Evolutionary conservation across 2,888 invertebrate species (phyloP), one percentile per base, ranked within the genome.

Genomic region (Parnassius apollo): DNA sequence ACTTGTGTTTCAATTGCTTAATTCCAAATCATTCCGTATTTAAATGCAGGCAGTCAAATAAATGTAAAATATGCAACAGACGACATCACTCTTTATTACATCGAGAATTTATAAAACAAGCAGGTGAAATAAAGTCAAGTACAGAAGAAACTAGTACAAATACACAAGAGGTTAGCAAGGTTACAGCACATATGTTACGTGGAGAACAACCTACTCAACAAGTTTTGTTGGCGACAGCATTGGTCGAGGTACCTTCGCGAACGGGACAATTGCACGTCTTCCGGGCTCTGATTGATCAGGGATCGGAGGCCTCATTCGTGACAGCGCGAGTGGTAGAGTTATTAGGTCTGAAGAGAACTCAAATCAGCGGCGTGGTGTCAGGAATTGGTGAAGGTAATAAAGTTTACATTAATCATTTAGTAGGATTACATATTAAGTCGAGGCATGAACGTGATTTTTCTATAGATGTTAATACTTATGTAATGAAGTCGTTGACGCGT

Each of bases 301-400:
- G 70, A 0, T 72, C 70, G 49, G 68, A 69, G 62, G 71, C 70
- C 51, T 69, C 72, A 45, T 71, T 72, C 46, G 56, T 72, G 10
- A 61, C 69, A 18, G 67, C 66, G 50, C 61, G 65, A 61, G 62
- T 57, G 35, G 69, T 66, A 10, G 64, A 68, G 46, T 56, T 67
- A 42, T 65, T 70, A 44, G 59, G 65, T 8, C 53, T 71, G 51
- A 63, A 56, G 35, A 66, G 45, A 51, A 64, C 62, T 48, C 11
- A 11, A 1, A 13, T 57, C 18, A 50, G 42, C 42, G 67, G 68
- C 54, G 54, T 62, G 48, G 67, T 68, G 46, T 70, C 67, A 50
- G 72, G 71, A 42, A 63, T 72, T 2, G 68, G 71, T 61, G 71
- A 68, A 59, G 65, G 61, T 44, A 53, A 67, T 50, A 51, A 22